Conservation (phyloP, 2,888 invertebrate species). For the Sialis fuliginosa region DNA sequence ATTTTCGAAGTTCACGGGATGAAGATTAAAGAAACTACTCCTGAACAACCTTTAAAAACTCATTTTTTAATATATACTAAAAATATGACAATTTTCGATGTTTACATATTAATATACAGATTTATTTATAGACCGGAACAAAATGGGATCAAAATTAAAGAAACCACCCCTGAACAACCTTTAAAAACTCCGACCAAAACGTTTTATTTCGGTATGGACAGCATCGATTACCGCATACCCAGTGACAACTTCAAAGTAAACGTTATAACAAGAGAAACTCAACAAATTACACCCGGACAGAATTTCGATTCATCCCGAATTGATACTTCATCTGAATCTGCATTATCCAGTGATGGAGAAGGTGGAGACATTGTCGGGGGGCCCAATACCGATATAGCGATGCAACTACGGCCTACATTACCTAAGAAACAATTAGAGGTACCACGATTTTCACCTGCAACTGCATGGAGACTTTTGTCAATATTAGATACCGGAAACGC, state of each 20-base stretch:
- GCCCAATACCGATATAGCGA: slow-evolving; percentile 39
- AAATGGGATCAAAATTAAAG: slow-evolving; percentile 20
- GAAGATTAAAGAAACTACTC: slow-evolving; percentile 43
- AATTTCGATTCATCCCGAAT: slow-evolving; percentile 10
- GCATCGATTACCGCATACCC: slow-evolving; percentile 17
- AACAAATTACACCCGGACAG: slow-evolving; percentile 8
- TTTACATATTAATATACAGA: no score
- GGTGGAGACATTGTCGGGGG: slow-evolving; percentile 22
- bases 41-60: slow-evolving; percentile 34
- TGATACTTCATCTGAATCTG: slow-evolving; percentile 32
- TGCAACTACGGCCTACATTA: slow-evolving; percentile 58
- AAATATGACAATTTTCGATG: no score
- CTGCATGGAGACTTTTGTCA: slow-evolving; percentile 64
- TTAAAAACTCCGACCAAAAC: slow-evolving; percentile 31
- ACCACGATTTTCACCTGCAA: slow-evolving; percentile 65
- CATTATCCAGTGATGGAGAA: slow-evolving; percentile 34
- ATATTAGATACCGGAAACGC: slow-evolving; percentile 31
- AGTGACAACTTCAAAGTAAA: neutral
- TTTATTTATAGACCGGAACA: no score
- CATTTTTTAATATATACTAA: no score
- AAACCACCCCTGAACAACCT: slow-evolving; percentile 41
- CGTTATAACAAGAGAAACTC: neutral
- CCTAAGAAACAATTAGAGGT: slow-evolving; percentile 62
- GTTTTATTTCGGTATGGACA: slow-evolving; percentile 69
- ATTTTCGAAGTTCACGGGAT: no score